phyloP scores from a whole-genome alignment of 1,140 invertebrate genomes.

The Drosophila rufa region DNA sequence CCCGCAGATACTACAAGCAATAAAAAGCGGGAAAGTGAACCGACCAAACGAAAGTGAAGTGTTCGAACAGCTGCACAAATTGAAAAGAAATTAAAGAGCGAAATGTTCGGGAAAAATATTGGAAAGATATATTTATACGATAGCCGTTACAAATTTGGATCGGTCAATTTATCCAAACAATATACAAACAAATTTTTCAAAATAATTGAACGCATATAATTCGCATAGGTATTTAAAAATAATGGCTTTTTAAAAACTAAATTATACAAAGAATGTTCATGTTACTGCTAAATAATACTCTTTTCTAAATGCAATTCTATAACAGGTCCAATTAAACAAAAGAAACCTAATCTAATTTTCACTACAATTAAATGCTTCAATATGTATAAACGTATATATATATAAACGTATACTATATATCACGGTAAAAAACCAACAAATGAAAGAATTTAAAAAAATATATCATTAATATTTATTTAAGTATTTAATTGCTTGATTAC shows the following conservation, averaged over 20 bases:
- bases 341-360: too few species aligned
- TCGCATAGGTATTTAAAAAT: too few species aligned
- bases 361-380: too few species aligned
- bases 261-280: too few species aligned
- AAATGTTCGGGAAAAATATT: constrained; percentile 4
- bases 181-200: neutral
- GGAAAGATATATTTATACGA: constrained; percentile 11
- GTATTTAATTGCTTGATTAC: neutral
- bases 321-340: too few species aligned
- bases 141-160: neutral
- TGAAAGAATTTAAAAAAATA: neutral
- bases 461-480: neutral
- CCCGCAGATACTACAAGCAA: neutral
- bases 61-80: constrained; percentile 22
- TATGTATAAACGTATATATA: too few species aligned
- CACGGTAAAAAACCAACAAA: too few species aligned
- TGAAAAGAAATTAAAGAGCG: constrained; percentile 33
- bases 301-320: too few species aligned
- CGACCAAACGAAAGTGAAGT: constrained; percentile 20
- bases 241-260: too few species aligned
- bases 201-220: neutral
- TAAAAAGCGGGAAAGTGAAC: constrained; percentile 21
- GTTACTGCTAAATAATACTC: too few species aligned
- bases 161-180: neutral
- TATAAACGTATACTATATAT: too few species aligned